These are phyloP conservation scores for Irena cyanogastra DNA, from an alignment of 2,113 vertebrate species.

Conservation along the genomic window DNA sequence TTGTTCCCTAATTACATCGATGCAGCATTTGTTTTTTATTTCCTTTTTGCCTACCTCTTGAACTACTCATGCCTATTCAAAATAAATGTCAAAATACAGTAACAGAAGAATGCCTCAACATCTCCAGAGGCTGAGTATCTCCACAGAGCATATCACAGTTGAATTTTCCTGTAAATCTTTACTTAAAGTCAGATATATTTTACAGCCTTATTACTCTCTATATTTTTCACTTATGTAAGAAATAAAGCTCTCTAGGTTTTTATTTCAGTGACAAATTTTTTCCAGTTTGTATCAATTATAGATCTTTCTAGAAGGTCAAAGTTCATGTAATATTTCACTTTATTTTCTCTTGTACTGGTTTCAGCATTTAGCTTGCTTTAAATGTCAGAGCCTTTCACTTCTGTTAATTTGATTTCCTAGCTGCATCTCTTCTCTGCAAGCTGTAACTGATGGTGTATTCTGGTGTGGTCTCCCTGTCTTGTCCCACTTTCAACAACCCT, in stretches of 20 bases:
- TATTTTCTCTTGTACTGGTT: background rate
- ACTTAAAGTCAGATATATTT: background rate
- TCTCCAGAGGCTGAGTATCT: background rate
- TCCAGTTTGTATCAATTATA: background rate
- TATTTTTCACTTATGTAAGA: background rate
- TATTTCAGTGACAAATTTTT: background rate
- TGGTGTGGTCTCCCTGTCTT: background rate
- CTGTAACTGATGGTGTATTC: background rate
- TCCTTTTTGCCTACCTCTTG: background rate
- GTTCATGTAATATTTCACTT: background rate
- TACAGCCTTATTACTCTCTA: background rate
- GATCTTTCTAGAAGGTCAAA: background rate
- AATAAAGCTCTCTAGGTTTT: background rate
- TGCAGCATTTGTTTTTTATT: background rate
- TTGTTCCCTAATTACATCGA: background rate
- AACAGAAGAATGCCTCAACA: background rate
- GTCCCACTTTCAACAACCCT: background rate
- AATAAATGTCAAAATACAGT: background rate
- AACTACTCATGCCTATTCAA: background rate
- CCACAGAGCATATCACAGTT: background rate
- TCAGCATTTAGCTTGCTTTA: background rate
- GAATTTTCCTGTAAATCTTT: background rate
- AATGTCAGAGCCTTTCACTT: constrained; percentile 51
- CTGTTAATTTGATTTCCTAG: constrained; percentile 4
- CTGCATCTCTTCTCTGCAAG: background rate